A percentile compares a stretch with the other conserved stretches of the same genome.
These are phyloP conservation scores for Drosophila seguyi DNA, from an alignment of 1,140 invertebrate species.

Conservation along the genomic window DNA sequence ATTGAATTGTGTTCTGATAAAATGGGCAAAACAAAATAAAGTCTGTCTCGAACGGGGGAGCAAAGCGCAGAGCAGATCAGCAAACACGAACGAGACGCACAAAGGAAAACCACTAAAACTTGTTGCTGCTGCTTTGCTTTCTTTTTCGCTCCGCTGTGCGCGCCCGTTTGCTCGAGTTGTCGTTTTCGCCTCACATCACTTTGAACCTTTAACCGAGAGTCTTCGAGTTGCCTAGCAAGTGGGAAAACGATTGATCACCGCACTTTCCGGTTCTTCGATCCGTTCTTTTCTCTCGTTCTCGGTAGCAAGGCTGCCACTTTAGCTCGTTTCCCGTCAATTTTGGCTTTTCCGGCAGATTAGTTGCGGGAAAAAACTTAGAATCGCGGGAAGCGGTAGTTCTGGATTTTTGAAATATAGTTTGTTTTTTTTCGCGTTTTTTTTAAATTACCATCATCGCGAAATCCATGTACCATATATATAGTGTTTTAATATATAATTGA, in stretches of 20 bases:
- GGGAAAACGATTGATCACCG: conserved; percentile 36
- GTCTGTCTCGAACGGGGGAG: conserved; percentile 54
- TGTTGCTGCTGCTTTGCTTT: conserved; percentile 51
- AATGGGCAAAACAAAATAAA: conserved; percentile 77
- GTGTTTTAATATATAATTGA: too few relatives aligned
- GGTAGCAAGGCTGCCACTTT: too few relatives aligned
- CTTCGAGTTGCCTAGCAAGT: conserved; percentile 33
- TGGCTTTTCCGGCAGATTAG: too few relatives aligned
- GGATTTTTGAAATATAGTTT: too few relatives aligned
- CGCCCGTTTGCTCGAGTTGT: conserved; percentile 44
- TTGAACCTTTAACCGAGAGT: conserved; percentile 74
- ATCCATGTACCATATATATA: too few relatives aligned
- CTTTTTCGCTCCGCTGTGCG: conserved; percentile 30
- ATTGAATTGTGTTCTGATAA: conserved; percentile 55
- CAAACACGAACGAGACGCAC: conserved; percentile 61
- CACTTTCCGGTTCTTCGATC: conserved; percentile 16
- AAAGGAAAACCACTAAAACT: conserved; percentile 69
- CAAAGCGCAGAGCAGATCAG: conserved; percentile 66
- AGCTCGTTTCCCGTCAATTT: too few relatives aligned
- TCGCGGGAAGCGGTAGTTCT: too few relatives aligned
- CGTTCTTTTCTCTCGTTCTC: conserved; percentile 11
- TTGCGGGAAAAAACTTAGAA: too few relatives aligned
- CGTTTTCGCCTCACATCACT: conserved; percentile 55
- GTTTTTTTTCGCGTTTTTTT: too few relatives aligned
- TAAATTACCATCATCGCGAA: too few relatives aligned